These are phyloP conservation scores for Haemorhous mexicanus DNA, from an alignment of 2,113 vertebrate species.

Conservation along the genomic window DNA sequence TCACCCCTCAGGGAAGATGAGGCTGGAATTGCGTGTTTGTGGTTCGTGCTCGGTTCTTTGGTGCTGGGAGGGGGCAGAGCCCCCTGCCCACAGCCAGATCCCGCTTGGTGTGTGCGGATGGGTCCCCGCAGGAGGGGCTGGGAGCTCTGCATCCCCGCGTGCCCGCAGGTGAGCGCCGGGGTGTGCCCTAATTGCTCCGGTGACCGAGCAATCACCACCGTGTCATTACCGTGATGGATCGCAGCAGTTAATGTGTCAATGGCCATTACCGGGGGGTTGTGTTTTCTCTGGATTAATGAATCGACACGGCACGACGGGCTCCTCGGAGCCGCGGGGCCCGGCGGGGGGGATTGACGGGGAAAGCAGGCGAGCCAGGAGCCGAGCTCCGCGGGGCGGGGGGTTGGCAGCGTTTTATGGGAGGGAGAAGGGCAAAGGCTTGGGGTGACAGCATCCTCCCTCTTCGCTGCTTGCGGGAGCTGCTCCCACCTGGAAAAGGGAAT, in stretches of 20 bases:
- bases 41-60: not conserved
- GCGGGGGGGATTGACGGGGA: not conserved
- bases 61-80: not conserved
- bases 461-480: not conserved
- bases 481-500: not conserved
- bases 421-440: not conserved
- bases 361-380: not conserved
- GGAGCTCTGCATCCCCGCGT: not conserved
- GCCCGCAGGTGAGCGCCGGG: not conserved
- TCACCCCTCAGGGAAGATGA: not conserved
- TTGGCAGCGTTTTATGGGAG: not conserved
- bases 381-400: not conserved
- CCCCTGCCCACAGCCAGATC: not conserved
- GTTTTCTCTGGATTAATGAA: conserved; percentile 58
- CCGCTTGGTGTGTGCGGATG: accelerated
- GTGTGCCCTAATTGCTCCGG: not conserved
- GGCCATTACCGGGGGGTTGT: conserved; percentile 41
- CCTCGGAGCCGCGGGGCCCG: not conserved
- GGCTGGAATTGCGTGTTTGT: not conserved
- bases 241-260: conserved; percentile 47
- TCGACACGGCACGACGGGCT: not conserved
- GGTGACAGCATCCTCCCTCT: not conserved
- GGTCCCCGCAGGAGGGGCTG: not conserved
- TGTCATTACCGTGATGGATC: conserved; percentile 45
- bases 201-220: not conserved